These are phyloP conservation scores for Ahaetulla prasina DNA, from an alignment of 2,113 vertebrate genomes.

Conservation along the genomic window DNA sequence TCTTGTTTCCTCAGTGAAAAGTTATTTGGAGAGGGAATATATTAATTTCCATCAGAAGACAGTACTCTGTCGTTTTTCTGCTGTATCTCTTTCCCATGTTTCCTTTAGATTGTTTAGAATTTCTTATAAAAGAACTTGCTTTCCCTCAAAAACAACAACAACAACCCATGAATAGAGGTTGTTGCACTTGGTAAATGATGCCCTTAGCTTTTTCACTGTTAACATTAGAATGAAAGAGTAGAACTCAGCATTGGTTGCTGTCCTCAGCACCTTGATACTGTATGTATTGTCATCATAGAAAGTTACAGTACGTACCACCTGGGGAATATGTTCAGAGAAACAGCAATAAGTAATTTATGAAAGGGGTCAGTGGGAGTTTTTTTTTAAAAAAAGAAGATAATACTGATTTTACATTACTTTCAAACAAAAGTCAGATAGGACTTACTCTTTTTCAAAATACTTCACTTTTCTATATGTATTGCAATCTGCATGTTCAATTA, in stretches of 20 bases:
- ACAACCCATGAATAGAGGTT: not conserved
- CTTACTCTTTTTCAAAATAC: not conserved
- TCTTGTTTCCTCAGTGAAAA: not conserved
- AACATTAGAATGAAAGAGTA: slow-evolving; percentile 11
- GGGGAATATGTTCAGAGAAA: not conserved
- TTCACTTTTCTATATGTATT: not conserved
- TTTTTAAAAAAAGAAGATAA: not conserved
- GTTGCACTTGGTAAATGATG: not conserved
- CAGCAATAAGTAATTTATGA: not conserved
- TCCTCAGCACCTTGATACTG: slow-evolving; percentile 2
- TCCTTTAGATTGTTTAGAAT: not conserved
- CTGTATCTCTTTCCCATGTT: not conserved
- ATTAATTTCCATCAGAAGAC: not conserved
- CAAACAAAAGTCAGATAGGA: not conserved
- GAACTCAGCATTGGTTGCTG: not conserved
- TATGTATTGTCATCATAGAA: not conserved
- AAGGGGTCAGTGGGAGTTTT: not conserved
- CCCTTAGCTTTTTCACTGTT: not conserved
- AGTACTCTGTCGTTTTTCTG: not conserved
- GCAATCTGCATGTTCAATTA: not conserved
- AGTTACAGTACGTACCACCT: not conserved
- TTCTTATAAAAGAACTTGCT: not conserved
- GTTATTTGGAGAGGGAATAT: not conserved
- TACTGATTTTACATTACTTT: not conserved
- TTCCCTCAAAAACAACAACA: not conserved